Evolutionary conservation across 2,888 invertebrate species (phyloP), one percentile per base, ranked within the genome.

Genomic region (Orthosia incerta): DNA sequence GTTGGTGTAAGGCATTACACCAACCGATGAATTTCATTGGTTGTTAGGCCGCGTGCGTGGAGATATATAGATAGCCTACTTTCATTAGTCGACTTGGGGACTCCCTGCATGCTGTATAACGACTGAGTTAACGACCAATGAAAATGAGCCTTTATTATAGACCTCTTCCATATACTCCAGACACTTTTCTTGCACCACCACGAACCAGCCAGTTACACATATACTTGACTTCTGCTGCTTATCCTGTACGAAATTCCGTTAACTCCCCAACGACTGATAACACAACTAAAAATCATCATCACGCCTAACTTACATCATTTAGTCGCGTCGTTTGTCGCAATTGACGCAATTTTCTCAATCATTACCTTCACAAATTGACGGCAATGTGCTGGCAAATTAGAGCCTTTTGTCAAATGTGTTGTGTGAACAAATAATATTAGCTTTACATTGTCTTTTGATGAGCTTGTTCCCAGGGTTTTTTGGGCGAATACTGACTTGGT

Each of bases 271-370:
- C n/a, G 46, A 59, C 23, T 57, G 60, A 76, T 68, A 62, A 26
- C 7, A 26, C 53, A n/a, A 60, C 69, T 71, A 68, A 74, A 74
- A 80, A 83, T 74, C 45, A 83, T 80, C 69, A 71, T 74, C 53
- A n/a, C 64, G 56, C 67, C 48, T 77, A 80, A 79, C 66, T 74
- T 18, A 59, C 51, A 62, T 65, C 45, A 72, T 72, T 83, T 74
- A 67, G 76, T 62, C 75, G 79, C 70, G 39, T 71, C 78, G 76
- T 83, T 85, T 80, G 76, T 66, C 55, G 53, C 81, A 87, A 86
- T 85, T 87, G 83, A 74, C 46, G 71, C 74, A 87, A 86, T 86
- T 87, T 86, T 87, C 85, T 80, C 75, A 72, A 80, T 83, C 85
- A 86, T 86, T 87, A 86, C 83, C 55, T 66, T 56, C 12, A 60